Conservation (phyloP, 2,797 vertebrate genomes). For the Thunnus albacares region DNA sequence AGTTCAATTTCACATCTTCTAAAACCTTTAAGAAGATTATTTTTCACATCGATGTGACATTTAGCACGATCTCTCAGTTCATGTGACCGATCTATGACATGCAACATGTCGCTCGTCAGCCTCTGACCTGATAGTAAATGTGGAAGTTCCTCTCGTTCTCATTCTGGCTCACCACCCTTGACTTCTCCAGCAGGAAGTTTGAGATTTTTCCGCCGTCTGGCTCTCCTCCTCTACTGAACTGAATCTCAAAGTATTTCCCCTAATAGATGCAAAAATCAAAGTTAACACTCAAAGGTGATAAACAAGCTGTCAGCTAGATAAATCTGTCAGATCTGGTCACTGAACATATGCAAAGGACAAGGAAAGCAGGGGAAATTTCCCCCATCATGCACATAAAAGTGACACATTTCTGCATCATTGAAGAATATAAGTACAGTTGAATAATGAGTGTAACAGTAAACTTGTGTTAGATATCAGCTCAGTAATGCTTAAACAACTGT, state of each 20-base stretch:
- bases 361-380: background rate
- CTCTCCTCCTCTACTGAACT: slow-evolving; percentile 97
- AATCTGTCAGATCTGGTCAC: background rate
- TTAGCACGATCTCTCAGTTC: background rate
- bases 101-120: background rate
- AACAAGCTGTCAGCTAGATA: background rate
- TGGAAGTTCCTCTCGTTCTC: slow-evolving; percentile 97
- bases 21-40: too few species aligned
- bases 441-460: background rate
- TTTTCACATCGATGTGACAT: background rate
- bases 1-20: background rate
- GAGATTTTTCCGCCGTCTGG: slow-evolving; percentile 97
- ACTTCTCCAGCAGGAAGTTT: slow-evolving; percentile 98
- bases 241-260: slow-evolving; percentile 99
- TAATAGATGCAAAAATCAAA: slow-evolving; percentile 68
- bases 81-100: background rate
- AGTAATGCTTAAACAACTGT: background rate
- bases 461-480: too few species aligned
- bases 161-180: slow-evolving; percentile 96
- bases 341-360: background rate
- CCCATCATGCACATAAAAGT: background rate
- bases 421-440: background rate
- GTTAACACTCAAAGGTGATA: background rate
- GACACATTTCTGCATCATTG: background rate
- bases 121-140: slow-evolving; percentile 95